Percentiles rank a stretch among this genome's conserved stretches.
Evolutionary conservation across 2,888 invertebrate species (phyloP).

Genomic region (Heliconius erato): DNA sequence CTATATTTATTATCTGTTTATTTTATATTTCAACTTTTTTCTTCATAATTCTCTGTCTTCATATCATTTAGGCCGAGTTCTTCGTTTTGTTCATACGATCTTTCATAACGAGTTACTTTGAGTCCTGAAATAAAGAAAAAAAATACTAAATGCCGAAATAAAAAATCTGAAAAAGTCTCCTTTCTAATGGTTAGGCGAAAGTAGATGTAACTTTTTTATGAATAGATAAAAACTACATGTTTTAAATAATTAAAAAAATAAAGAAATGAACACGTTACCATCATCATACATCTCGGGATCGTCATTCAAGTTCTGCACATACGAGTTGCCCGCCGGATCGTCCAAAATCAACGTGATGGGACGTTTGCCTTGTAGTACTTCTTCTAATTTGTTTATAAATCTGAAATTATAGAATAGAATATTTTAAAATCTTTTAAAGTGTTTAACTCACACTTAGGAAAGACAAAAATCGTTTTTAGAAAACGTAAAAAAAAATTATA

Average conservation of each 20-base stretch:
- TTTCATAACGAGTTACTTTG: conserved; percentile 91
- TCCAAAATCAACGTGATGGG: conserved; percentile 93
- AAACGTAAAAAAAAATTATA: too few relatives aligned
- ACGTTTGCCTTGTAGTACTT: conserved; percentile 87
- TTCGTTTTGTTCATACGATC: conserved; percentile 96
- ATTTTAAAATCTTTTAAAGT: neutral
- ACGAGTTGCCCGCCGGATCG: conserved; percentile 99
- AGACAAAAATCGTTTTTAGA: too few relatives aligned
- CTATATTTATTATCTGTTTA: neutral
- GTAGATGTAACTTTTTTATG: too few relatives aligned
- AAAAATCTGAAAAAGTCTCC: too few relatives aligned
- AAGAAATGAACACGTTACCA: conserved; percentile 60
- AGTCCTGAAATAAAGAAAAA: conserved; percentile 79
- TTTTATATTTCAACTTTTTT: neutral
- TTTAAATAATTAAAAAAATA: neutral
- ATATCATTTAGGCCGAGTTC: conserved; percentile 98
- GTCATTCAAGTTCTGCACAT: conserved; percentile 93
- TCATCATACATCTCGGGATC: conserved; percentile 86
- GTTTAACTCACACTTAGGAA: too few relatives aligned
- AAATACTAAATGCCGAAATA: too few relatives aligned
- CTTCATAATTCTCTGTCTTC: conserved; percentile 93
- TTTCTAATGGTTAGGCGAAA: too few relatives aligned
- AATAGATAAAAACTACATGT: too few relatives aligned
- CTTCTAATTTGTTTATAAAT: conserved; percentile 89
- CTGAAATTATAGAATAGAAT: conserved; percentile 56